Evolutionary conservation across 2,797 vertebrate species (phyloP).

Genomic region (Threskiornis aethiopicus): DNA sequence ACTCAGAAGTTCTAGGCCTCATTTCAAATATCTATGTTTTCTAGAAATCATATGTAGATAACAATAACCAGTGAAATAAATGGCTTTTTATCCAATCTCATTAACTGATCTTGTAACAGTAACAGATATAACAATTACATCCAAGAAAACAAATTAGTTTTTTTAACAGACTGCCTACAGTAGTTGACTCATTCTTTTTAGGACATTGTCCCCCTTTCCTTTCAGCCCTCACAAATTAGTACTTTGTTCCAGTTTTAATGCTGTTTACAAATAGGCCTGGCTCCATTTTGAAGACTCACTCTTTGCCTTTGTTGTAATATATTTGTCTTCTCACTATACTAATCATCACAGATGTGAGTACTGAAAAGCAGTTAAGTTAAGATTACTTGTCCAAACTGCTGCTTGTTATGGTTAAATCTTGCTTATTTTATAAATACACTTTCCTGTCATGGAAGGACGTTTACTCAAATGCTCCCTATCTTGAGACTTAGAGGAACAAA

Average conservation of each 20-base stretch:
- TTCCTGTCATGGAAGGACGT: neutral
- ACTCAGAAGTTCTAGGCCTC: neutral
- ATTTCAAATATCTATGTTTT: neutral
- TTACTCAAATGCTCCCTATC: neutral
- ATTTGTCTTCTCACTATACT: neutral
- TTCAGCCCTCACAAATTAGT: neutral
- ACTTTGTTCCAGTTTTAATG: neutral
- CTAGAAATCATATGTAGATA: neutral
- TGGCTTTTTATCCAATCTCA: neutral
- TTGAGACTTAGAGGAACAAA: neutral
- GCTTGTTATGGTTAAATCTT: neutral
- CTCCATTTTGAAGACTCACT: neutral
- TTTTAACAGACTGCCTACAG: neutral
- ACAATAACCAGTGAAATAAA: neutral
- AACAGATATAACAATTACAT: neutral
- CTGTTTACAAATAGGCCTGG: neutral
- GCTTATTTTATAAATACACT: neutral
- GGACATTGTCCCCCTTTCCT: neutral
- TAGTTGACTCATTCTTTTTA: neutral
- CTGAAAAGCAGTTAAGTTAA: neutral
- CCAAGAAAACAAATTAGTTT: neutral
- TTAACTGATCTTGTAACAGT: neutral
- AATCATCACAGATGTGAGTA: neutral
- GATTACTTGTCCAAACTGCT: neutral
- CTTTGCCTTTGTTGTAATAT: neutral